Evolutionary conservation across 2,888 invertebrate genomes (phyloP).

Genomic region (Tuta absoluta): DNA sequence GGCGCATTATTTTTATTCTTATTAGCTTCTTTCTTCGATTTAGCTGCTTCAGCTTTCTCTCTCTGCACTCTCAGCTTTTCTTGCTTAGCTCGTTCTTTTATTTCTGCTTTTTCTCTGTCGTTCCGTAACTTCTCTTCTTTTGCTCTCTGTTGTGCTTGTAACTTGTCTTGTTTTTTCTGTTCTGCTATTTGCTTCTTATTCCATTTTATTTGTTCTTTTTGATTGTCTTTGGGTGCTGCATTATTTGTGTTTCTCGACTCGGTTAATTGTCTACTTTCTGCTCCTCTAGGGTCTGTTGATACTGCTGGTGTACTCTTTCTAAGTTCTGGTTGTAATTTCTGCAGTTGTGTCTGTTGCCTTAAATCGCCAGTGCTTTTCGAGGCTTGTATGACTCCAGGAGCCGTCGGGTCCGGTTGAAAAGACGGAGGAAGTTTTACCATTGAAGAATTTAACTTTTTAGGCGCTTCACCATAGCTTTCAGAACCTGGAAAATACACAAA

Average conservation of each 20-base stretch:
- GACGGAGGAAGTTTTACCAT: slow-evolving; percentile 47
- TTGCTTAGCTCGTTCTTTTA: slow-evolving; percentile 41
- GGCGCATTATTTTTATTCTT: slow-evolving; percentile 40
- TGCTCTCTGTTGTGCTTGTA: slow-evolving; percentile 47
- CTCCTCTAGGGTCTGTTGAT: slow-evolving; percentile 52
- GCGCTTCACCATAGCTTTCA: slow-evolving; percentile 41
- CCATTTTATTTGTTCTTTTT: slow-evolving; percentile 55
- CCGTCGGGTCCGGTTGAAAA: slow-evolving; percentile 32
- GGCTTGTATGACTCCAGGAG: slow-evolving; percentile 36
- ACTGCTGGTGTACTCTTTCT: slow-evolving; percentile 34
- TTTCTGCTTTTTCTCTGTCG: slow-evolving; percentile 46
- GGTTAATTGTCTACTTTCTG: slow-evolving; percentile 29
- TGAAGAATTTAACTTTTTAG: slow-evolving; percentile 51
- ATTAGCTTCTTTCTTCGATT: slow-evolving; percentile 32
- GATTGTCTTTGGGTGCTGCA: slow-evolving; percentile 42
- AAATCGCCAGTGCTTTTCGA: slow-evolving; percentile 60
- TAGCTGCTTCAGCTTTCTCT: slow-evolving; percentile 38
- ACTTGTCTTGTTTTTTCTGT: slow-evolving; percentile 52
- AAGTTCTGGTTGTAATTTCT: slow-evolving; percentile 32
- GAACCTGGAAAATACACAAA: neutral
- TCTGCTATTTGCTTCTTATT: slow-evolving; percentile 55
- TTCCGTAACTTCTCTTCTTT: slow-evolving; percentile 52
- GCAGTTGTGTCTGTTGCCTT: slow-evolving; percentile 28
- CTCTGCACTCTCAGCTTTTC: slow-evolving; percentile 36
- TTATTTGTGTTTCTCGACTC: slow-evolving; percentile 34